Conservation (phyloP, 2,888 invertebrate genomes). For the Drepana falcataria region DNA sequence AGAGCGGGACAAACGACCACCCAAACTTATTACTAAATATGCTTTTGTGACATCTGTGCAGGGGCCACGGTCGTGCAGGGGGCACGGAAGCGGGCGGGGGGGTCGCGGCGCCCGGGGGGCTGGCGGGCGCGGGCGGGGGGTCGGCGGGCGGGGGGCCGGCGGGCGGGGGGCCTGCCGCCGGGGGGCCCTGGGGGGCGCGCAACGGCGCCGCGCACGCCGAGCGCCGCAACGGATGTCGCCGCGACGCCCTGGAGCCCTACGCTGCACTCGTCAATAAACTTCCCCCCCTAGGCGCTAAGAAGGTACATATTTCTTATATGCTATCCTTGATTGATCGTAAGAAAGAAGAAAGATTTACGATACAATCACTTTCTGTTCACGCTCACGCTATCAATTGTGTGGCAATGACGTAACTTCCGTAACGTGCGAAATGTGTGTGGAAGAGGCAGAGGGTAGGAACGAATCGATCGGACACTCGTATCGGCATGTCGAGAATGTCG, state of each 20-base stretch:
- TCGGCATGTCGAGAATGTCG: too few relatives aligned
- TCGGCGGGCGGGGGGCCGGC: slow-evolving; percentile 6
- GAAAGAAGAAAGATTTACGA: too few relatives aligned
- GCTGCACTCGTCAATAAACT: slow-evolving; percentile 63
- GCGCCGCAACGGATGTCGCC: slow-evolving; percentile 52
- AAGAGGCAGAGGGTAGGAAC: too few relatives aligned
- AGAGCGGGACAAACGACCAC: too few relatives aligned
- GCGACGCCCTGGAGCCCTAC: slow-evolving; percentile 53
- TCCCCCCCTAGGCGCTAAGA: slow-evolving; percentile 65
- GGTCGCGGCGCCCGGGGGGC: slow-evolving; percentile 25
- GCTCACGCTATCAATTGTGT: too few relatives aligned
- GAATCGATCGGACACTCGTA: too few relatives aligned
- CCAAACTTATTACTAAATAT: too few relatives aligned
- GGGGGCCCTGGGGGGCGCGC: slow-evolving; percentile 26
- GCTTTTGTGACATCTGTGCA: slow-evolving; percentile 18
- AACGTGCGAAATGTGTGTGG: too few relatives aligned
- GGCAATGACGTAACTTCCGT: too few relatives aligned
- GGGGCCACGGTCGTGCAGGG: slow-evolving; percentile 63
- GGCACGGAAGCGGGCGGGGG: slow-evolving; percentile 36
- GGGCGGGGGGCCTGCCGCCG: slow-evolving; percentile 9
- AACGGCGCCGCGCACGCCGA: slow-evolving; percentile 41
- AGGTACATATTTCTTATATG: slow-evolving; percentile 34
- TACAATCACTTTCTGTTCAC: too few relatives aligned
- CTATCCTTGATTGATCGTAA: background rate
- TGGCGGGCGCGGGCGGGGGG: slow-evolving; percentile 9